Conservation (phyloP, 2,797 vertebrate genomes). For the Nyctalus aviator region DNA sequence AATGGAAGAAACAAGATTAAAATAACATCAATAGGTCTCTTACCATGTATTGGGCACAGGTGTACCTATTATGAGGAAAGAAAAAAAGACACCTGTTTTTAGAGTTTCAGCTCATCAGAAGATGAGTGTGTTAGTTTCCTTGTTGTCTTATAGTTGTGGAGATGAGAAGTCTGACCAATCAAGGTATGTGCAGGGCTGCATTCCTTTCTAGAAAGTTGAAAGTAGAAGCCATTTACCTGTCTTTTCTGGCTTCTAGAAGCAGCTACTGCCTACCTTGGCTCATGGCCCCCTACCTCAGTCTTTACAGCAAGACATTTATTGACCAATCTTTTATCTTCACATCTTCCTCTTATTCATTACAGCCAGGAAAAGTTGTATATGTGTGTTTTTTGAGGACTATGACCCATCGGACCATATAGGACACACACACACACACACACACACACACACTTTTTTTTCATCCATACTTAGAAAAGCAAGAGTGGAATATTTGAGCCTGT, state of each 20-base stretch:
- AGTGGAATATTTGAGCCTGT: neutral
- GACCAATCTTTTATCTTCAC: neutral
- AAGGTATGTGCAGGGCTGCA: rapidly evolving
- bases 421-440: too few species aligned
- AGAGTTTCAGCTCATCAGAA: neutral
- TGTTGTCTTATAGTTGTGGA: neutral
- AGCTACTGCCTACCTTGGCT: neutral
- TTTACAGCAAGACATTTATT: neutral
- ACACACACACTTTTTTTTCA: neutral
- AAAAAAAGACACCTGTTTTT: neutral
- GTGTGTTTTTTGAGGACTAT: neutral
- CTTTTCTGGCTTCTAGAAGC: neutral
- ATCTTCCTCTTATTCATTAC: neutral
- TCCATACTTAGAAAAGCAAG: neutral
- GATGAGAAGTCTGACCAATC: neutral
- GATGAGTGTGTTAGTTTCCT: neutral
- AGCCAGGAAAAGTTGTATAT: neutral
- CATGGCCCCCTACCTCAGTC: neutral
- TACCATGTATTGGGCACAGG: neutral
- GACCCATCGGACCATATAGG: too few species aligned
- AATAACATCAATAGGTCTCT: neutral
- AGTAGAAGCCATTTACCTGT: neutral
- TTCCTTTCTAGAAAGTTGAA: neutral
- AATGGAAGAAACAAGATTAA: constrained; percentile 35
- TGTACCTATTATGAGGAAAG: neutral